Base-by-base conservation (phyloP, 2,113 vertebrate species). In the Hiodon tergisus region DNA sequence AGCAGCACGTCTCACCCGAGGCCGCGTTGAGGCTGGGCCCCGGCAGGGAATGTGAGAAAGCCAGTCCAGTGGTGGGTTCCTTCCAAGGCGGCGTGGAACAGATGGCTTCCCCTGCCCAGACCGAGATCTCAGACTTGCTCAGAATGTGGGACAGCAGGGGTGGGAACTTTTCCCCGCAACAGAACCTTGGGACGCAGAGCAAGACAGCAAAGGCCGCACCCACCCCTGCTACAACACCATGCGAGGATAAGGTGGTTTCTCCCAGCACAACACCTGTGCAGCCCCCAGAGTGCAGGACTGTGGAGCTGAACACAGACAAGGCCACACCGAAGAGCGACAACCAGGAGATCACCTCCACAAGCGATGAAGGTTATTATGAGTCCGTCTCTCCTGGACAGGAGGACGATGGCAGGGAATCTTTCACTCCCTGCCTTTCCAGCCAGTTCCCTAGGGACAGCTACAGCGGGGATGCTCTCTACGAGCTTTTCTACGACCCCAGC, bases 321-420 rank as follows among this genome's bases (percentile, higher is more conserved):
- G 86, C 82, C 48, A 93, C 93, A 0, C 92, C 90, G 0, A 93
- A 93, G 86, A 94, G 92, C 1, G 92, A 94, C 78, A 91, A 91
- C 81, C 93, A 92, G 0, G 93, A 93, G 76, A 93, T 91, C 0
- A 86, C 83, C 63, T 94, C 92, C 76, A 94, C 90, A 0, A 94
- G 93, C 9, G 93, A 95, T n/a, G 94, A 95, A 77, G 94, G 94
- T 4, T 95, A 95, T 74, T 95, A 89, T 67, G 94, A 95, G 31
- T 91, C 91, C 31, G 90, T 92, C 75, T 93, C 93, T 14, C 89
- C 92, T 0, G 89, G 89, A 7, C 84, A 89, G 3, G 93, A 94
- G 3, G 93, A 94, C 4, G 90, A 89, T 58, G 84, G 75, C 57
- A 92, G 87, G 74, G 88, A 88, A 50, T 81, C 79, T 61, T 76